Evolutionary conservation across 1,140 invertebrate genomes (phyloP).

Genomic region (Chironomus tepperi): DNA sequence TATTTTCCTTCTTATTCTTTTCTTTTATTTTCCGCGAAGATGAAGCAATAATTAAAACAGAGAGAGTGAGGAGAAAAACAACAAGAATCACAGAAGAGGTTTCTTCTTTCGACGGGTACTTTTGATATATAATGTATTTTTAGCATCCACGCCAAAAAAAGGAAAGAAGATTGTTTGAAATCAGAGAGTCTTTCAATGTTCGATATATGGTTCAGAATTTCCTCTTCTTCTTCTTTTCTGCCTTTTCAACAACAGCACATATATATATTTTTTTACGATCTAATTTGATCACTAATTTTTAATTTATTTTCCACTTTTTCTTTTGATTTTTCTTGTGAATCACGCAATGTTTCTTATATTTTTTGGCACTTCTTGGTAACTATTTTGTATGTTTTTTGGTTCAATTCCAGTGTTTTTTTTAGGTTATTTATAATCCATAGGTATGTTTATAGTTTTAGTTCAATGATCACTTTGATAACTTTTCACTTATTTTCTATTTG

Average conservation of each 20-base stretch:
- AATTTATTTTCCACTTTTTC: constrained; percentile 10
- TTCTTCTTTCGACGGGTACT: not conserved
- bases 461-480: too few relatives aligned
- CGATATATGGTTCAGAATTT: not conserved
- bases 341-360: not conserved
- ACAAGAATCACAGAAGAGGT: constrained; percentile 1
- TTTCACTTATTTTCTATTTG: too few relatives aligned
- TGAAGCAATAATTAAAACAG: constrained; percentile 7
- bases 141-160: not conserved
- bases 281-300: not conserved
- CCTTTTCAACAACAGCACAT: not conserved
- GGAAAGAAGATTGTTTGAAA: not conserved
- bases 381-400: too few relatives aligned
- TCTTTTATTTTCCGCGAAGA: not conserved
- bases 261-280: too few relatives aligned
- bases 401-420: too few relatives aligned
- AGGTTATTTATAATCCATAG: too few relatives aligned
- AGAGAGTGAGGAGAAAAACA: constrained; percentile 6
- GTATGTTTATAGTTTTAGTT: too few relatives aligned
- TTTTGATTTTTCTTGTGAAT: not conserved
- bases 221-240: not conserved
- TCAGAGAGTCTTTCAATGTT: not conserved
- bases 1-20: not conserved
- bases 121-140: not conserved
- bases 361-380: too few relatives aligned